Conservation (phyloP, 1,140 invertebrate species). For the Calosoma granatense region DNA sequence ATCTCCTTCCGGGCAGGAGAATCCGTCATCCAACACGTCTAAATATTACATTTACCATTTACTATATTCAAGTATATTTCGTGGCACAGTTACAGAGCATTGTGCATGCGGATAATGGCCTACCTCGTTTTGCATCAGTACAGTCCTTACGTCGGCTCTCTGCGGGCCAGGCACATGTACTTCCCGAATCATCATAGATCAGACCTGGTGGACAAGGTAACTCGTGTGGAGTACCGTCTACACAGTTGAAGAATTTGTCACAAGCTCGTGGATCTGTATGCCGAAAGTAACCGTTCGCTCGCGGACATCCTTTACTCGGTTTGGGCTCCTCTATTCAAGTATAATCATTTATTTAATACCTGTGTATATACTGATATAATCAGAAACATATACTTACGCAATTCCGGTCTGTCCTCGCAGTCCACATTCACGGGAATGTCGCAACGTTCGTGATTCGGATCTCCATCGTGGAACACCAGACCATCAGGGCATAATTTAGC, state of each 20-base stretch:
- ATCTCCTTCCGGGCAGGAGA: conserved; percentile 64
- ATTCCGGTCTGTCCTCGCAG: conserved; percentile 58
- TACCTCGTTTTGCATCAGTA: conserved; percentile 51
- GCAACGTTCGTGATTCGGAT: conserved; percentile 62
- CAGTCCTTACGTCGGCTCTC: conserved; percentile 50
- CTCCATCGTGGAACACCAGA: conserved; percentile 66
- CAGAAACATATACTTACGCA: conserved; percentile 79
- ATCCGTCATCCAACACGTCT: conserved; percentile 63
- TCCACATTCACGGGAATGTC: conserved; percentile 72
- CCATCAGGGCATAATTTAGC: conserved; percentile 71
- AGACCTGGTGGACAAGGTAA: conserved; percentile 69
- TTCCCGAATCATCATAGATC: conserved; percentile 55
- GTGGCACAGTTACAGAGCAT: no score
- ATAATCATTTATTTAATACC: not conserved
- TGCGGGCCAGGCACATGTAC: conserved; percentile 63
- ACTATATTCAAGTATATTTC: not conserved
- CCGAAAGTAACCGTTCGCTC: conserved; percentile 70
- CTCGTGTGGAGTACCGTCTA: conserved; percentile 58
- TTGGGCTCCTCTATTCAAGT: conserved; percentile 54
- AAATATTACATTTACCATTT: conserved; percentile 15
- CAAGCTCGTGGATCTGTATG: conserved; percentile 68
- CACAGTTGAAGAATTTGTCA: conserved; percentile 75
- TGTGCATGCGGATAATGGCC: no score
- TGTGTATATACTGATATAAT: not conserved
- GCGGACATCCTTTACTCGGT: conserved; percentile 58